Base-by-base conservation (phyloP, 35 echinoderm and acorn worm genomes). In the Ophiothrix spiculata region DNA sequence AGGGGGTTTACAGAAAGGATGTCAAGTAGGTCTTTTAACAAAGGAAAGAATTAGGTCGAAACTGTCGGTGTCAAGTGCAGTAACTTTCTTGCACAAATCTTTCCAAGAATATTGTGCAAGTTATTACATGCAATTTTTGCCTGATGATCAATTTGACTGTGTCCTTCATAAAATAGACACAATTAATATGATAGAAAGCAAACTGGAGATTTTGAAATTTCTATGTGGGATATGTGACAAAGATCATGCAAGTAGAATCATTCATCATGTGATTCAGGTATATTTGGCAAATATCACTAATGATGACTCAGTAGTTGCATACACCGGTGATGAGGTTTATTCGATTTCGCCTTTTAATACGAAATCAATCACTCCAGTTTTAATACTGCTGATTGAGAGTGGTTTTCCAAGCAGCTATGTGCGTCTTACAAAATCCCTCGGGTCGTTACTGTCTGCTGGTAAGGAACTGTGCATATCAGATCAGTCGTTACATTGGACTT, bases 71-170 rank as follows among this genome's bases (percentile, higher is more conserved):
- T 21, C 33, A 10, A 64, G 39, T 19, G 33, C 14, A 6, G 81
- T 74, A 54, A 23, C 49, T 8, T 84, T 84, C 32, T 35, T 84
- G 13, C 81, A 84, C 37, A 37, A 37, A 19, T 64, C 33, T 69
- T 84, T 84, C 63, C 81, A 84, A 69, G 81, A 84, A 37, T 60
- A 84, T 37, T 84, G 54, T 45, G 81, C 81, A 15, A 69, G 60
- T 69, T 69, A 28, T 69, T 69, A 25, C 16, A 69, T n/a, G 29
- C 10, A 4, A n/a, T 2, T 2, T 25, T 25, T n/a, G n/a, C n/a
- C n/a, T n/a, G n/a, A n/a, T 69, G 60, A 69, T 69, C 60, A 69
- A 25, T 69, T 69, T n/a, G 1, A 69, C 2, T 4, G 25, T 15
- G 29, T 69, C 2, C 29, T 69, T 4, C 17, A 69, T 6, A 6